phyloP scores from a whole-genome alignment of 2,888 invertebrate species.

The Ferdinandea cuprea region DNA sequence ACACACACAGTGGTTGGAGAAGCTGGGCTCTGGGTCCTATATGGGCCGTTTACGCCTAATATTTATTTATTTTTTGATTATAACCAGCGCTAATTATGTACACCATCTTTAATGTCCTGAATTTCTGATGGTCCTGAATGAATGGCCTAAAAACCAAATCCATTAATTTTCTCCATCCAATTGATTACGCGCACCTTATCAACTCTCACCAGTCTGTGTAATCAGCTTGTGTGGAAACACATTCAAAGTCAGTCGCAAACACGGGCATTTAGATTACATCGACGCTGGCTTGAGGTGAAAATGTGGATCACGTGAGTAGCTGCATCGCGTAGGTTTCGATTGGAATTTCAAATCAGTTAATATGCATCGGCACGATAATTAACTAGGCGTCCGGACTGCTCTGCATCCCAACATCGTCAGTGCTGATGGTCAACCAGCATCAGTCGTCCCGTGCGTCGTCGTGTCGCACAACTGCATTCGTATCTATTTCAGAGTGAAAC shows the following conservation, averaged over 20 bases:
- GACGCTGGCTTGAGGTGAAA: not conserved
- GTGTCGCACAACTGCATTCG: constrained; percentile 7
- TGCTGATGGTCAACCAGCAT: constrained; percentile 8
- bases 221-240: not conserved
- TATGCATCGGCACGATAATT: constrained; percentile 37
- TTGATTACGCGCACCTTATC: constrained; percentile 22
- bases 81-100: too few species aligned
- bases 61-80: too few species aligned
- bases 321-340: constrained; percentile 43
- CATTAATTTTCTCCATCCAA: not conserved
- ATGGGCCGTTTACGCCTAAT: too few species aligned
- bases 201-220: not conserved
- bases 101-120: too few species aligned
- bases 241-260: constrained; percentile 30
- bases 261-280: constrained; percentile 27
- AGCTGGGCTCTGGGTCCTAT: too few species aligned
- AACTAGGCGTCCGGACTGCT: constrained; percentile 26
- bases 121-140: too few species aligned
- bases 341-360: constrained; percentile 50
- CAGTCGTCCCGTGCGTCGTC: too few species aligned
- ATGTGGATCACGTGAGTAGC: constrained; percentile 37
- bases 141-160: too few species aligned
- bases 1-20: too few species aligned
- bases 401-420: not conserved
- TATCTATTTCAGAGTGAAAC: constrained; percentile 44